Conservation (phyloP, 2,888 invertebrate genomes). For the Aphidoletes aphidimyza region DNA sequence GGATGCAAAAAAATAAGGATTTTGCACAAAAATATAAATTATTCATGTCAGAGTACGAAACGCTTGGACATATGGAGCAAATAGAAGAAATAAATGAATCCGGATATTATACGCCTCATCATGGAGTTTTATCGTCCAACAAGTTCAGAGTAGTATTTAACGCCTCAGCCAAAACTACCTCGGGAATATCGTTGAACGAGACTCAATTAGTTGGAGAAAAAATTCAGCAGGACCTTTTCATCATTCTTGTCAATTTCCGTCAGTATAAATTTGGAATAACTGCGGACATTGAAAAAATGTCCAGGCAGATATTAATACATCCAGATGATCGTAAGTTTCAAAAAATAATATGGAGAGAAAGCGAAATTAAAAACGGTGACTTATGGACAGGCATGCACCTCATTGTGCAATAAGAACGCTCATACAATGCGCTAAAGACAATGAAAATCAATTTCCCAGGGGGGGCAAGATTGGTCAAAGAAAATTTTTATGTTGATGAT, state of each 20-base stretch:
- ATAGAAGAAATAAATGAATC: not conserved
- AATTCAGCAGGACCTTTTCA: not conserved
- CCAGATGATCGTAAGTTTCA: not conserved
- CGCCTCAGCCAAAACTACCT: not conserved
- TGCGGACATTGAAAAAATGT: not conserved
- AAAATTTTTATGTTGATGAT: constrained; percentile 6
- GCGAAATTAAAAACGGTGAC: too few species aligned
- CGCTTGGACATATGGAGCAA: not conserved
- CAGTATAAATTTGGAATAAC: not conserved
- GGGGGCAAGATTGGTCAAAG: too few species aligned
- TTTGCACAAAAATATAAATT: not conserved
- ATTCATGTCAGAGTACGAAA: not conserved
- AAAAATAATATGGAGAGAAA: not conserved
- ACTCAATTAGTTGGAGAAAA: not conserved
- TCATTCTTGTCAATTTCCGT: not conserved
- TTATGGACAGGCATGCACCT: too few species aligned
- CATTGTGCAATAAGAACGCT: too few species aligned
- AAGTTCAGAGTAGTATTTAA: constrained; percentile 8
- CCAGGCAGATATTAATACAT: not conserved
- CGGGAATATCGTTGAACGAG: not conserved
- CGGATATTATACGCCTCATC: not conserved
- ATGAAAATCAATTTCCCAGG: too few species aligned
- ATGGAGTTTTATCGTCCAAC: not conserved
- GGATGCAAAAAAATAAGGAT: not conserved
- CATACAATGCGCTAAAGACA: too few species aligned